These are phyloP conservation scores for Platyrinchus mystaceus DNA, from an alignment of 2,797 vertebrate genomes.

Conservation along the genomic window DNA sequence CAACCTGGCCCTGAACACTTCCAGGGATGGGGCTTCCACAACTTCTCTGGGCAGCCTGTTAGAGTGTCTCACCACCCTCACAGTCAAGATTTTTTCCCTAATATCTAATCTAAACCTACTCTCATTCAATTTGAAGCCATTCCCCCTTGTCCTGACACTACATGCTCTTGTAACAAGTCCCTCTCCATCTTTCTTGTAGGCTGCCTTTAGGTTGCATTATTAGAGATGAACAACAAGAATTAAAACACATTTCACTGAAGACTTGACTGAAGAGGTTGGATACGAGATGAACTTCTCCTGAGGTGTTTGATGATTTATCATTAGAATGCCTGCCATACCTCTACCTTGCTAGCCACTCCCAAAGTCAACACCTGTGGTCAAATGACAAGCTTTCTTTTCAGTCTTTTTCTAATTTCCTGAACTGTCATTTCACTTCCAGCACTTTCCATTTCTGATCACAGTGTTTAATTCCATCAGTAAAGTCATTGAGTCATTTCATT, in stretches of 20 bases:
- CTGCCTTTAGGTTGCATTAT: background rate
- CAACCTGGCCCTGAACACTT: background rate
- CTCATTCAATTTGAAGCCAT: background rate
- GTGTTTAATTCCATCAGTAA: background rate
- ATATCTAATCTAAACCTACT: background rate
- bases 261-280: background rate
- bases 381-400: background rate
- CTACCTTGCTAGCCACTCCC: background rate
- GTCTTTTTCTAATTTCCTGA: background rate
- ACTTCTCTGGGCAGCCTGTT: fast-evolving
- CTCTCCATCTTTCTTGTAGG: background rate
- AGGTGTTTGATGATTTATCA: background rate
- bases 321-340: background rate
- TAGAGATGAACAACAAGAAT: background rate
- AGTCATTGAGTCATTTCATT: background rate
- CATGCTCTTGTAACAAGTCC: background rate
- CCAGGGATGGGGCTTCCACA: background rate
- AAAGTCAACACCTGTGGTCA: fast-evolving
- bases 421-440: background rate
- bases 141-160: background rate
- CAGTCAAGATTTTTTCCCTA: background rate
- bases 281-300: background rate
- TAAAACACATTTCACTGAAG: background rate
- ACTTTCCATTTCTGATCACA: background rate
- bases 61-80: background rate